Evolutionary conservation across 2,888 invertebrate species (phyloP).

Genomic region (Rugalucina vietnamica): DNA sequence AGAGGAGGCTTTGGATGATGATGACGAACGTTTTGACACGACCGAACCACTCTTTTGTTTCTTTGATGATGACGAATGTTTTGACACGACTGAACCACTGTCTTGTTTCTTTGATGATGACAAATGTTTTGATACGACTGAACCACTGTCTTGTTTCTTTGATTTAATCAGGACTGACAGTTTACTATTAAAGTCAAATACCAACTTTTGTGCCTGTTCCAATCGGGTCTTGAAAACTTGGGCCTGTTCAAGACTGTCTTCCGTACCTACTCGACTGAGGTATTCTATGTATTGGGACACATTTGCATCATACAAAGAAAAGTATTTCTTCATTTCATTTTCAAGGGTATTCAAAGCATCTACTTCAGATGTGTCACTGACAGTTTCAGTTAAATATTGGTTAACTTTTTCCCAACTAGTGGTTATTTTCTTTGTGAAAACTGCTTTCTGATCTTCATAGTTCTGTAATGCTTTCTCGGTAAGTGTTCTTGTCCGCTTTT

Average conservation of each 20-base stretch:
- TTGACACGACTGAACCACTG: too few species aligned
- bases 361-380: neutral
- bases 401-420: neutral
- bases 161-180: too few species aligned
- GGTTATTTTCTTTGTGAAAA: neutral
- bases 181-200: neutral
- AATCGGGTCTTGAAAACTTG: neutral
- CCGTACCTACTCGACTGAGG: neutral
- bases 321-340: neutral
- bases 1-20: too few species aligned
- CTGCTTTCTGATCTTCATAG: neutral
- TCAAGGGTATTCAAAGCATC: neutral
- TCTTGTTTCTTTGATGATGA: too few species aligned
- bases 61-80: too few species aligned
- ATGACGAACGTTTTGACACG: too few species aligned
- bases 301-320: neutral
- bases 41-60: too few species aligned
- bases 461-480: neutral
- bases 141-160: too few species aligned
- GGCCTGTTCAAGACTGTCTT: neutral
- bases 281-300: neutral
- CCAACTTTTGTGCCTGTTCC: neutral
- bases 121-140: too few species aligned
- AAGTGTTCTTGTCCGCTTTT: neutral
- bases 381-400: neutral